A percentile compares a stretch with the other conserved stretches of the same genome.
These are phyloP conservation scores for Orthonychiurus folsomi DNA, from an alignment of 2,888 invertebrate species.

Conservation along the genomic window DNA sequence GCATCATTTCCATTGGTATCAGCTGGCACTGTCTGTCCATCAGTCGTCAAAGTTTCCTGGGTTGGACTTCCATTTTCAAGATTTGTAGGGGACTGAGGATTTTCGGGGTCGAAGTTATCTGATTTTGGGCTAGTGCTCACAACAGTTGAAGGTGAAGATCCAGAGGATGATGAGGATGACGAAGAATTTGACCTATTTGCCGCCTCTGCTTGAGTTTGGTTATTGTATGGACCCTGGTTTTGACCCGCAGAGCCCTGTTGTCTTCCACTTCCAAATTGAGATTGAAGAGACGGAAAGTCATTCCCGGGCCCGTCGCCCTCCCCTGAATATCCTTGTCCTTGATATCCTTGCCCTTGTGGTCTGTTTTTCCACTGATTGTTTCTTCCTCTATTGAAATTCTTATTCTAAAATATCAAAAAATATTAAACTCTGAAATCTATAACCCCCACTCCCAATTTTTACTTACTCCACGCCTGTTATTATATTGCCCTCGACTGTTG, in stretches of 20 bases:
- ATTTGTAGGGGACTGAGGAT: neutral
- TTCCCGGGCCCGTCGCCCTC: neutral
- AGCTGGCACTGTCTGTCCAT: neutral
- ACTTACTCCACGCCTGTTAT: neutral
- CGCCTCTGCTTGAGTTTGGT: neutral
- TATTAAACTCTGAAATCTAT: neutral
- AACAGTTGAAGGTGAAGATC: neutral
- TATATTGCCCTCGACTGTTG: neutral
- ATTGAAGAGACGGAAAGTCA: too few relatives aligned
- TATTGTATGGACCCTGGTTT: neutral
- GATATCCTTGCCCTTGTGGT: too few relatives aligned
- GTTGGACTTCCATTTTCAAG: neutral
- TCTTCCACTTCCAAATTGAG: too few relatives aligned
- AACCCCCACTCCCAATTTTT: neutral
- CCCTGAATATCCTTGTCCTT: too few relatives aligned
- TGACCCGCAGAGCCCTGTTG: neutral
- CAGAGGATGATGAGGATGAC: neutral
- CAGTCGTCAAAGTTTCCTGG: neutral
- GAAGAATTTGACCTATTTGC: neutral
- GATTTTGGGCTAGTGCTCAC: neutral
- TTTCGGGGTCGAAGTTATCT: neutral
- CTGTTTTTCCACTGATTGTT: neutral
- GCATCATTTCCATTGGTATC: neutral
- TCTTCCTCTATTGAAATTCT: neutral
- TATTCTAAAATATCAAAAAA: neutral